phyloP scores from a whole-genome alignment of 2,888 invertebrate species.

The Abrostola tripartita region DNA sequence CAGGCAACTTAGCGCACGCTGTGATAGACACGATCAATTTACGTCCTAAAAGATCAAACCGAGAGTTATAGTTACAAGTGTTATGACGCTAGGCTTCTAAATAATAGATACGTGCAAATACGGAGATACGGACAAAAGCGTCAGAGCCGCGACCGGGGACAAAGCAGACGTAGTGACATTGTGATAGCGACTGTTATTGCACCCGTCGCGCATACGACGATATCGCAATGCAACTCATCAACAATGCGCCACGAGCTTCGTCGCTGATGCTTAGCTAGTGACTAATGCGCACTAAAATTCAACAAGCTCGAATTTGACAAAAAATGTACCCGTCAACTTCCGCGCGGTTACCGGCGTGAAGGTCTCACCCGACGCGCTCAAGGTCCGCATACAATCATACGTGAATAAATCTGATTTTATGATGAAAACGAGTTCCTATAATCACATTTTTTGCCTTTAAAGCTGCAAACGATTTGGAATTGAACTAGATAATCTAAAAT shows the following conservation, averaged over 20 bases:
- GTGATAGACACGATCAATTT: slow-evolving; percentile 67
- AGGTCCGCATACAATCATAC: slow-evolving; percentile 87
- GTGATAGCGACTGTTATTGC: slow-evolving; percentile 84
- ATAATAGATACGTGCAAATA: slow-evolving; percentile 61
- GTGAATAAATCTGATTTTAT: slow-evolving; percentile 85
- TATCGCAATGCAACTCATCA: slow-evolving; percentile 78
- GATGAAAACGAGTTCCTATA: slow-evolving; percentile 79
- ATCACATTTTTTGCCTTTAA: slow-evolving; percentile 76
- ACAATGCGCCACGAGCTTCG: slow-evolving; percentile 76
- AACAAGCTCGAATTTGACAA: slow-evolving; percentile 85
- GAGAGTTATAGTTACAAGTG: slow-evolving; percentile 57
- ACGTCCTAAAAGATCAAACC: slow-evolving; percentile 59
- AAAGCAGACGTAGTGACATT: slow-evolving; percentile 84
- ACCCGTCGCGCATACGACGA: slow-evolving; percentile 65
- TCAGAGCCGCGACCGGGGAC: slow-evolving; percentile 71
- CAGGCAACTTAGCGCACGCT: slow-evolving; percentile 57
- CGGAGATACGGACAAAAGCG: slow-evolving; percentile 69
- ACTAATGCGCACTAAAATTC: slow-evolving; percentile 85
- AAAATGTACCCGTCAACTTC: slow-evolving; percentile 85
- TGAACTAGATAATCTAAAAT: slow-evolving; percentile 76
- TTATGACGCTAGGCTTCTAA: slow-evolving; percentile 61
- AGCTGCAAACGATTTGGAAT: slow-evolving; percentile 72
- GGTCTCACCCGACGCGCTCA: slow-evolving; percentile 85
- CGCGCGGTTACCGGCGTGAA: slow-evolving; percentile 88
- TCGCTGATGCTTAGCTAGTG: slow-evolving; percentile 78